Evolutionary conservation across 2,797 vertebrate genomes (phyloP).

Genomic region (Hyperoplus immaculatus): DNA sequence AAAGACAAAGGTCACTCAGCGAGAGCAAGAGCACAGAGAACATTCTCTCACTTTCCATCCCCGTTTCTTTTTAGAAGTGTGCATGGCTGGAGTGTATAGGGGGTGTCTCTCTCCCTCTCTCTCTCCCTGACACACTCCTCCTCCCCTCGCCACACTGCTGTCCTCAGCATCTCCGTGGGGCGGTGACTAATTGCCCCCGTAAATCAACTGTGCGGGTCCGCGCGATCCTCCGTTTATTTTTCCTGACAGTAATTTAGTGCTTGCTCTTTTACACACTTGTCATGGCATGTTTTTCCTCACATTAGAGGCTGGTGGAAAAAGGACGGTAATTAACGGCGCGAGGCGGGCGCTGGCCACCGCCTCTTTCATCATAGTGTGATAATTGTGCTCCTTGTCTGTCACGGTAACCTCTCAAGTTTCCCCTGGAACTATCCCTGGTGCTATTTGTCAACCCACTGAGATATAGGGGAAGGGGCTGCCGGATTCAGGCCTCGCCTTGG

Average conservation of each 20-base stretch:
- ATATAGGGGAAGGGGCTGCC: slow-evolving; percentile 80
- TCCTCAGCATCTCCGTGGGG: slow-evolving; percentile 94
- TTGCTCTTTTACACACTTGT: slow-evolving; percentile 99
- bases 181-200: slow-evolving; percentile 99
- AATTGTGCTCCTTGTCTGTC: slow-evolving; percentile 99
- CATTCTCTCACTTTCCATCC: slow-evolving; percentile 58
- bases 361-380: slow-evolving; percentile 99
- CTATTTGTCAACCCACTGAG: slow-evolving; percentile 94
- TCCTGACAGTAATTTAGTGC: slow-evolving; percentile 99
- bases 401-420: slow-evolving; percentile 92
- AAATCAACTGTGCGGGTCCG: slow-evolving; percentile 92
- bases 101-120: slow-evolving; percentile 74
- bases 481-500: slow-evolving; percentile 72
- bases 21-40: slow-evolving; percentile 62
- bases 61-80: slow-evolving; percentile 64
- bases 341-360: slow-evolving; percentile 88
- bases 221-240: slow-evolving; percentile 97
- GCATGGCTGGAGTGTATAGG: slow-evolving; percentile 55
- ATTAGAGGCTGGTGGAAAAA: slow-evolving; percentile 99
- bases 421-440: slow-evolving; percentile 83
- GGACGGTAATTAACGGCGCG: slow-evolving; percentile 99
- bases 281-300: slow-evolving; percentile 99
- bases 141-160: slow-evolving; percentile 83
- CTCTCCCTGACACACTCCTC: slow-evolving; percentile 72
- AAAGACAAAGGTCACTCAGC: slow-evolving; percentile 77